Evolutionary conservation across 2,888 invertebrate genomes (phyloP), one percentile per base, ranked within the genome.

Genomic region (Thera britannica): DNA sequence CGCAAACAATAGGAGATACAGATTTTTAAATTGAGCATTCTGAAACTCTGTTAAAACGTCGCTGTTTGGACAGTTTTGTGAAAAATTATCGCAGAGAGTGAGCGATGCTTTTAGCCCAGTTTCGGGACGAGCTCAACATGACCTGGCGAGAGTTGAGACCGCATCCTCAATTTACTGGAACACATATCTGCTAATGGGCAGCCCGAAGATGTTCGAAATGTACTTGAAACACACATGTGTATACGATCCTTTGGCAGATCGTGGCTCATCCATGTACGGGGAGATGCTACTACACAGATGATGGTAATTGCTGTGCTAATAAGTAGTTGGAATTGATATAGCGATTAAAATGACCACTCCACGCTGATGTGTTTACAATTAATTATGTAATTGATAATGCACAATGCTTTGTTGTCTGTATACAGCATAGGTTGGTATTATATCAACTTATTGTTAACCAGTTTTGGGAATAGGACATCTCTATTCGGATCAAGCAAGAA

Each of bases 81-180:
- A 89, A 88, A 89, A 89, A 89, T 89, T 84, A 85, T 85, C 72
- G 73, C 71, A 11, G 68, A 58, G 78, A 55, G 73, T 84, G 83
- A 89, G 85, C 86, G 85, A 77, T 80, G 87, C 85, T 86, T 87
- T 88, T 89, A 89, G 80, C 87, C 88, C 82, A 88, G 89, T 88
- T 91, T 85, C 77, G 70, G 80, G 79, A 79, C 80, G 78, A 76
- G 72, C 79, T 80, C 83, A 85, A 83, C 88, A 87, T 87, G 88
- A 85, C 84, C 85, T 82, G 83, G 79, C 83, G 82, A 85, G 88
- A 87, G 79, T 87, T 84, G 79, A 80, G 80, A 84, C 84, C 80
- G 69, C 72, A 75, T 71, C 82, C 80, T 81, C 86, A 85, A 90
- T 90, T 89, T 86, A 80, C 83, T 79, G 81, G 80, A 85, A 87